A percentile compares a stretch with the other conserved stretches of the same genome.
Conservation (phyloP, 2,888 invertebrate species). For the Apotomis capreana region DNA sequence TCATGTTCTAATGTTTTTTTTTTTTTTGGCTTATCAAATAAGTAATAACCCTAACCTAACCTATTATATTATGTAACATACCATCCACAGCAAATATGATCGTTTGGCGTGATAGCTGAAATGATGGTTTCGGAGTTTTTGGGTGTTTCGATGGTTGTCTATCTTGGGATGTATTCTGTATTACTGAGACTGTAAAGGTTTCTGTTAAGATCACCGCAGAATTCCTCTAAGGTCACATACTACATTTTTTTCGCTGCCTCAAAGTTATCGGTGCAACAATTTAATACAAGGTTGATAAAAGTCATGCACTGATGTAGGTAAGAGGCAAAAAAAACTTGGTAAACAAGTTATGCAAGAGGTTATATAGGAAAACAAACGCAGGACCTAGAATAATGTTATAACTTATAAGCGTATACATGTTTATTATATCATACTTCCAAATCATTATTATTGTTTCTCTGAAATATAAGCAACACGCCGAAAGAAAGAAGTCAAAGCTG, state of each 20-base stretch:
- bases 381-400: neutral
- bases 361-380: neutral
- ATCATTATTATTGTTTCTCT: neutral
- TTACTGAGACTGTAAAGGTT: slow-evolving; percentile 56
- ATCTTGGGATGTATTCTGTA: too few relatives aligned
- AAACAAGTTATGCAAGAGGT: slow-evolving; percentile 2
- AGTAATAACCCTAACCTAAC: too few relatives aligned
- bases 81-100: too few relatives aligned
- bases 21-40: too few relatives aligned
- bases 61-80: too few relatives aligned
- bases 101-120: too few relatives aligned
- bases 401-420: too few relatives aligned
- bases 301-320: slow-evolving; percentile 47
- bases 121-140: too few relatives aligned
- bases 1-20: too few relatives aligned
- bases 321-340: neutral
- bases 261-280: slow-evolving; percentile 70
- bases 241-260: slow-evolving; percentile 67
- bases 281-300: slow-evolving; percentile 75
- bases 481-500: too few relatives aligned
- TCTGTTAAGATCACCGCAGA: slow-evolving; percentile 72
- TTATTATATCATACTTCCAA: neutral
- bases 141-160: too few relatives aligned
- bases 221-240: slow-evolving; percentile 77
- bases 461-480: too few relatives aligned